Conservation (phyloP, 2,113 vertebrate species). For the Thomomys bottae region DNA sequence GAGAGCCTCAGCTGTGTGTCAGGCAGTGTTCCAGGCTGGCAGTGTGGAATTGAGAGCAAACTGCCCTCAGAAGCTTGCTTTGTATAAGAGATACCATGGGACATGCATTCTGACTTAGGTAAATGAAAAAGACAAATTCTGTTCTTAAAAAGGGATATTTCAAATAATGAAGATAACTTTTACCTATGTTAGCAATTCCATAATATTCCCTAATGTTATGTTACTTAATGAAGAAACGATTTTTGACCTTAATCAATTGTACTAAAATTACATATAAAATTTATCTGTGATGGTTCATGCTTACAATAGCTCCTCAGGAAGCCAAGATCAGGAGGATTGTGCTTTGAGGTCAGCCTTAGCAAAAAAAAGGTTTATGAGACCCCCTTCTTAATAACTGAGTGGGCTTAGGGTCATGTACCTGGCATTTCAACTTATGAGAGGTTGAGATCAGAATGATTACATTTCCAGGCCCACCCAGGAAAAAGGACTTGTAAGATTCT, state of each 20-base stretch:
- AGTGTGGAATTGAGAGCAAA: not conserved
- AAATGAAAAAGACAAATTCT: not conserved
- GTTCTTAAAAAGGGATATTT: not conserved
- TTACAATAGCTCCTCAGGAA: no score
- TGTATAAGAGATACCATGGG: not conserved
- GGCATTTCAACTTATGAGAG: no score
- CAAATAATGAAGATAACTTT: conserved; percentile 5
- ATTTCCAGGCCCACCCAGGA: no score
- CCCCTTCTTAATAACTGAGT: no score
- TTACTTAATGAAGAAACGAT: not conserved
- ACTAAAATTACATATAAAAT: not conserved
- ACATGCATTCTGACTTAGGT: not conserved
- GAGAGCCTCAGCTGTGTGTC: not conserved
- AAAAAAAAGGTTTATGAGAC: no score
- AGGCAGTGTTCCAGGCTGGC: not conserved
- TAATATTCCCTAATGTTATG: not conserved
- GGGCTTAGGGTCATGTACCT: no score
- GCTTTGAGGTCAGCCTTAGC: no score
- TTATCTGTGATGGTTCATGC: not conserved
- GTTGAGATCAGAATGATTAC: no score
- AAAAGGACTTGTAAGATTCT: no score
- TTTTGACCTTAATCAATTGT: not conserved
- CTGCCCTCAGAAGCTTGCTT: not conserved
- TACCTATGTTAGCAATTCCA: not conserved
- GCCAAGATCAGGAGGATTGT: no score